Conservation (phyloP, 2,113 vertebrate genomes). For the Etia nguti region DNA sequence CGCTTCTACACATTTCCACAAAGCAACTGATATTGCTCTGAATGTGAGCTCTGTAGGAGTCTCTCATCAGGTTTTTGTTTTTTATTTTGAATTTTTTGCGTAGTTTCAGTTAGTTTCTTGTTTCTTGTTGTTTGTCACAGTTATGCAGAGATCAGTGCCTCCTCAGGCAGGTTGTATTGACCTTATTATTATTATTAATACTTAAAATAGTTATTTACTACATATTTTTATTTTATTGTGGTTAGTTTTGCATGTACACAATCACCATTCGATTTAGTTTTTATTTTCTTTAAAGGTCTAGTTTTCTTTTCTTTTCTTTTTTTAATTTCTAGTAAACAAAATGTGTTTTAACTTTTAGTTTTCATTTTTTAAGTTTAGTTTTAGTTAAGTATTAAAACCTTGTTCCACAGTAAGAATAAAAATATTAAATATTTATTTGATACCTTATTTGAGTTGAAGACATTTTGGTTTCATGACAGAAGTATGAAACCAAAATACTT, state of each 20-base stretch:
- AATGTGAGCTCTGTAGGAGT: background rate
- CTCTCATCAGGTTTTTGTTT: background rate
- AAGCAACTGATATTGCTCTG: background rate
- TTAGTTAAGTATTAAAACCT: background rate
- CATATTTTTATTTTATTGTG: background rate
- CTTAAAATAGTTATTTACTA: background rate
- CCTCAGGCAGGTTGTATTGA: background rate
- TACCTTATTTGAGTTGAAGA: background rate
- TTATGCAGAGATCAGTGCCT: background rate
- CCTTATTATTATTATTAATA: background rate
- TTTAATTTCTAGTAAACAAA: rapidly evolving
- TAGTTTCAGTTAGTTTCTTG: background rate
- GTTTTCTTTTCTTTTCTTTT: background rate
- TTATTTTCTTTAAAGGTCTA: background rate
- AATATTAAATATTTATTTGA: rapidly evolving
- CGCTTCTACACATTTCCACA: background rate
- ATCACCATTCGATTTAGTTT: background rate
- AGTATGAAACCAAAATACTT: too few relatives aligned
- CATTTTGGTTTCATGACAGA: background rate
- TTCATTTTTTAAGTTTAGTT: background rate
- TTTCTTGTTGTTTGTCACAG: background rate
- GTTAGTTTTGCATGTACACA: background rate
- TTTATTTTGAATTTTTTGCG: rapidly evolving
- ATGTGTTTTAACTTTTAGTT: background rate
- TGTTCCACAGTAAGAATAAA: rapidly evolving